phyloP scores from a whole-genome alignment of 2,888 invertebrate species.

The Cerceris rybyensis region DNA sequence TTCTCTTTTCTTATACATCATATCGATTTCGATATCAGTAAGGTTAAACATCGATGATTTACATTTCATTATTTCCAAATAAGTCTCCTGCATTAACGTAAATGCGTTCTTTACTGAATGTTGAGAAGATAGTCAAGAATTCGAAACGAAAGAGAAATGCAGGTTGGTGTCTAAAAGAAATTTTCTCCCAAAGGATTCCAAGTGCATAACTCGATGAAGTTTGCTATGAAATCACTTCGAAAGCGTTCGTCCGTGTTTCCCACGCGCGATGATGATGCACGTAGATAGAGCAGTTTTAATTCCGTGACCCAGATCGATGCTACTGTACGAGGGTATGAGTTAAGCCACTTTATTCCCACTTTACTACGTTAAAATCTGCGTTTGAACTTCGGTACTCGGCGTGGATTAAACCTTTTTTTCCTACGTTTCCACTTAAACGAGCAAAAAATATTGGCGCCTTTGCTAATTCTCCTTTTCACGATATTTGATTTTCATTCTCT shows the following conservation, averaged over 20 bases:
- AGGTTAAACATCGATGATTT: too few relatives aligned
- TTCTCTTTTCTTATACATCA: too few relatives aligned
- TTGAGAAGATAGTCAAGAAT: neutral
- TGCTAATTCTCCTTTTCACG: constrained; percentile 36
- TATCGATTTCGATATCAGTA: too few relatives aligned
- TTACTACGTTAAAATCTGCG: constrained; percentile 49
- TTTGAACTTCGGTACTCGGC: constrained; percentile 30
- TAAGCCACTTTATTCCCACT: constrained; percentile 54
- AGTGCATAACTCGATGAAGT: constrained; percentile 43
- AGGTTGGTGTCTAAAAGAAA: neutral
- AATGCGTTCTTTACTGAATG: neutral
- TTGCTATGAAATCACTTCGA: constrained; percentile 42
- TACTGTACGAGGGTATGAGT: constrained; percentile 24
- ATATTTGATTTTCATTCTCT: constrained; percentile 24
- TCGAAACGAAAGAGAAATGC: neutral
- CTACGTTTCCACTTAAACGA: constrained; percentile 29
- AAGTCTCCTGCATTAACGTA: too few relatives aligned
- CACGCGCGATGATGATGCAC: constrained; percentile 14
- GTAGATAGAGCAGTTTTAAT: constrained; percentile 58
- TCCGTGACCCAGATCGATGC: constrained; percentile 55
- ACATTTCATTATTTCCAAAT: too few relatives aligned
- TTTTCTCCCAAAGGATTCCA: neutral
- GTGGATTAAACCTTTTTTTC: constrained; percentile 36
- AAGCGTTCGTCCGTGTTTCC: constrained; percentile 17
- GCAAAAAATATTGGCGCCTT: constrained; percentile 41